These are phyloP conservation scores for Gerris buenoi DNA, from an alignment of 1,140 invertebrate species.

Conservation along the genomic window DNA sequence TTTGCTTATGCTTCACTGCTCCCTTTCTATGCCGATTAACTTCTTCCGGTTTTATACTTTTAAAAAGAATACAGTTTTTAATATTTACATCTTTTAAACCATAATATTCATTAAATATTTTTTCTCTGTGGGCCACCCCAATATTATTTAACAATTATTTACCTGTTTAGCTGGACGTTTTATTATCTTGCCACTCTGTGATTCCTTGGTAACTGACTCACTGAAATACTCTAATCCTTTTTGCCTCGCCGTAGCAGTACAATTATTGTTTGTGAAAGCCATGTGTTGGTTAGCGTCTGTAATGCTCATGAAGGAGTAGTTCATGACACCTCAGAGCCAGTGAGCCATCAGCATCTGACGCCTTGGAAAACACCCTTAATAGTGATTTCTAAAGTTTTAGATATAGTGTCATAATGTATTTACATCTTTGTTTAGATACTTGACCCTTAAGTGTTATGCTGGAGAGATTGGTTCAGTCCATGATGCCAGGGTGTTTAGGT, in stretches of 20 bases:
- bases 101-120: background rate
- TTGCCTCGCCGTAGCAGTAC: background rate
- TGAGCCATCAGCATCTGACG: no score
- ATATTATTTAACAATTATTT: background rate
- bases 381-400: no score
- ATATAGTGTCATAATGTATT: no score
- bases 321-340: no score
- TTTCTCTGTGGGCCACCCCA: background rate
- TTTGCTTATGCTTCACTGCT: background rate
- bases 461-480: background rate
- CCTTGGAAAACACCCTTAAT: no score
- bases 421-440: background rate
- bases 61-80: background rate
- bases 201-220: background rate
- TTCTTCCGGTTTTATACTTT: background rate
- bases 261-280: no score
- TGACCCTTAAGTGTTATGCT: background rate
- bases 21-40: background rate
- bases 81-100: background rate
- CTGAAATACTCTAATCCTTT: background rate
- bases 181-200: background rate
- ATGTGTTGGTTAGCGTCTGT: no score
- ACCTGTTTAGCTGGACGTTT: background rate
- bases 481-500: background rate
- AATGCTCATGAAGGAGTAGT: no score